Evolutionary conservation across 1,140 invertebrate genomes (phyloP), one percentile per base, ranked within the genome.

Genomic region (Drosophila tani): DNA sequence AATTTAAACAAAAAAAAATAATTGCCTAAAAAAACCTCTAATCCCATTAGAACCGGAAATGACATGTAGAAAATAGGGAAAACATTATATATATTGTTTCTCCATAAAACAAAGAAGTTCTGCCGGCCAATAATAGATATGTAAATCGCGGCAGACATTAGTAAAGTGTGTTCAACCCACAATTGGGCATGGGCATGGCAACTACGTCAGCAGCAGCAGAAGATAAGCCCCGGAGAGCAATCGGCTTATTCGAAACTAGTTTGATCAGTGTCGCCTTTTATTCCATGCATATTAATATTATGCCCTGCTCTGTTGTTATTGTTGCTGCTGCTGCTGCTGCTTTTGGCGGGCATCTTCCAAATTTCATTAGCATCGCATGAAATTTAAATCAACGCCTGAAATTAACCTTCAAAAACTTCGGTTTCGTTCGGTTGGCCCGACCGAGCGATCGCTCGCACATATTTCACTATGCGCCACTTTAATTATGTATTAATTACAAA

Each of bases 401-500:
- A 76, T 76, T 76, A 76, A 76, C 74, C 74, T 76, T 76, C 74
- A 76, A 67, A 45, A 76, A 64, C 71, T 76, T 76, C 73, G 74
- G 66, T 67, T 76, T 76, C 62, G 67, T 73, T 66, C 53, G 69
- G n/a, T n/a, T 45, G 45, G 64, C 45, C 56, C 49, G 40, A 46
- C 3, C 32, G 32, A 24, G 21, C 51, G 67, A 69, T 71, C 35
- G 41, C 73, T 75, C 74, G 73, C 74, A 76, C 73, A 76, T 76
- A 76, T 76, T 76, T 76, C 73, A 76, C 75, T 76, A 76, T 76
- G 74, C 62, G 74, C 74, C 73, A 67, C 74, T 76, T 76, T 76
- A 76, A 76, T 76, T 76, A 76, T 76, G 74, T 76, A 76, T 76
- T 76, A 76, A 76, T 76, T 76, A 76, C 73, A 76, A 76, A 66